These are phyloP conservation scores for Lycodopsis pacificus DNA, from an alignment of 2,797 vertebrate species.

Conservation along the genomic window DNA sequence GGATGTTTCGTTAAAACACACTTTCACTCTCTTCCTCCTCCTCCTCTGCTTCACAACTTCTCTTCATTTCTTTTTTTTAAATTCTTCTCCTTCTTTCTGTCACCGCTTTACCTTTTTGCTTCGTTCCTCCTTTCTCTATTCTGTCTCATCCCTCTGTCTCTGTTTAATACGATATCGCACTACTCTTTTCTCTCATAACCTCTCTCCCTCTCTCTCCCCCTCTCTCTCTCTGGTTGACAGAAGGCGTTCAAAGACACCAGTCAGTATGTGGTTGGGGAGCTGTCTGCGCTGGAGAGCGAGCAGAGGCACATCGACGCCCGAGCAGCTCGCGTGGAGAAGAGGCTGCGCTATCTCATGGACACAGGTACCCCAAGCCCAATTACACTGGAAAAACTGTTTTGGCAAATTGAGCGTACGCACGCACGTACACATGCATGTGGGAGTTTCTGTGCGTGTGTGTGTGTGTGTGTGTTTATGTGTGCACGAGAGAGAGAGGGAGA, in stretches of 20 bases:
- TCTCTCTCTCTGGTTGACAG: slow-evolving; percentile 91
- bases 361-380: slow-evolving; percentile 99
- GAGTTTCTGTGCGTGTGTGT: slow-evolving; percentile 84
- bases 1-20: not conserved
- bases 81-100: not conserved
- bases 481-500: slow-evolving; percentile 38
- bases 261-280: slow-evolving; percentile 99
- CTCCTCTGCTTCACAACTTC: slow-evolving; percentile 45
- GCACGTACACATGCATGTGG: slow-evolving; percentile 57
- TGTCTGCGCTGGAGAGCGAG: slow-evolving; percentile 99
- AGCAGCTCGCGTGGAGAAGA: slow-evolving; percentile 99
- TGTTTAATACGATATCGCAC: slow-evolving; percentile 69
- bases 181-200: slow-evolving; percentile 57
- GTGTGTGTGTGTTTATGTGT: slow-evolving; percentile 68
- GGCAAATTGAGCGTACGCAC: slow-evolving; percentile 99
- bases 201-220: slow-evolving; percentile 31
- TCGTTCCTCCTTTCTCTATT: slow-evolving; percentile 30
- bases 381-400: slow-evolving; percentile 99
- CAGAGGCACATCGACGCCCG: slow-evolving; percentile 99
- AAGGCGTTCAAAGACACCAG: slow-evolving; percentile 99
- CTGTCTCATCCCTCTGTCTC: slow-evolving; percentile 45
- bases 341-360: slow-evolving; percentile 99
- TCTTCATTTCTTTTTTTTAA: slow-evolving; percentile 4
- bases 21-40: slow-evolving; percentile 33
- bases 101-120: slow-evolving; percentile 28